These are phyloP conservation scores for Scaptomyza caliginosa DNA, from an alignment of 2,888 invertebrate genomes.

Conservation along the genomic window DNA sequence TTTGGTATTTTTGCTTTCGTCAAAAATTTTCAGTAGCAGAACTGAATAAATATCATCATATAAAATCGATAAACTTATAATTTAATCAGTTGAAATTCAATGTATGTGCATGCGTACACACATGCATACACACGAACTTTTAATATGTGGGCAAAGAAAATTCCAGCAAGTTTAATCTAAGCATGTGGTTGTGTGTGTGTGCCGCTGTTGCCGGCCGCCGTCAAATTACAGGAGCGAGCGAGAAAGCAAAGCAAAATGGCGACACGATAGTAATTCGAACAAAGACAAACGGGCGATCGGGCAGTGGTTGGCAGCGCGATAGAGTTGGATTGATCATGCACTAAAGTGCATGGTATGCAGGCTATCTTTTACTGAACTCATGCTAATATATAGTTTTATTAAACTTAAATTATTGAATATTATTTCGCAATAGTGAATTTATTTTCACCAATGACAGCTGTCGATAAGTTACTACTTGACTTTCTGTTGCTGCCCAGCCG, in stretches of 20 bases:
- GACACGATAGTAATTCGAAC: constrained; percentile 37
- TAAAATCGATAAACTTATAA: constrained; percentile 56
- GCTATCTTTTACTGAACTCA: constrained; percentile 46
- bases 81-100: constrained; percentile 24
- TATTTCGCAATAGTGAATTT: constrained; percentile 19
- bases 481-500: constrained; percentile 34
- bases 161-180: constrained; percentile 66
- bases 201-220: constrained; percentile 74
- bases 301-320: constrained; percentile 39
- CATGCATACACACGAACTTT: constrained; percentile 15
- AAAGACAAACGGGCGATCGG: constrained; percentile 57
- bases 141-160: constrained; percentile 56
- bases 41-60: constrained; percentile 82
- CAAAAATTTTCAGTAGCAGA: constrained; percentile 84
- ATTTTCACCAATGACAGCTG: background rate
- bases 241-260: constrained; percentile 64
- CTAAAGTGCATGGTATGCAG: constrained; percentile 42
- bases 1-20: constrained; percentile 83
- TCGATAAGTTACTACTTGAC: background rate
- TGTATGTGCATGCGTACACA: constrained; percentile 8
- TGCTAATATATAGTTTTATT: constrained; percentile 19
- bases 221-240: constrained; percentile 25
- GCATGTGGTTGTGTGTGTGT: constrained; percentile 40
- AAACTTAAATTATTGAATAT: constrained; percentile 3
- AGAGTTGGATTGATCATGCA: constrained; percentile 41